Evolutionary conservation across 1,140 invertebrate species (phyloP), one percentile per base, ranked within the genome.

Genomic region (Homarus americanus): DNA sequence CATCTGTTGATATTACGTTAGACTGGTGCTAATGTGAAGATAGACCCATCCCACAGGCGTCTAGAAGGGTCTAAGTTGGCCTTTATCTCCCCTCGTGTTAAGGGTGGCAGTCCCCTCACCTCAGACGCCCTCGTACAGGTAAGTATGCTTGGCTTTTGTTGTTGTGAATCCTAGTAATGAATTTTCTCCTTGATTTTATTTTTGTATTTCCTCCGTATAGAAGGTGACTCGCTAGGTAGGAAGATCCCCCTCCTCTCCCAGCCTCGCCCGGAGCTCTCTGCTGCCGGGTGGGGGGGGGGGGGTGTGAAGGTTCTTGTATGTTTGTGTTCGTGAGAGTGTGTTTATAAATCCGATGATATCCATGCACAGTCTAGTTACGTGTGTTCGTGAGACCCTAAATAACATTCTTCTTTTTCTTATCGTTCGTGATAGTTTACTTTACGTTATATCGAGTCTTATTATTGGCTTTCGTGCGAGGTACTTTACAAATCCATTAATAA

Each of bases 171-270:
- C 89, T 85, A 91, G 89, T 91, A 91, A 91, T 91, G 89, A 91
- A 91, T 91, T 91, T 91, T 91, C 89, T 84, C 82, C 89, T 91
- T 91, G 89, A 91, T 91, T 91, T 91, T 91, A 91, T 91, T 91
- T 91, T 91, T 91, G 89, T 91, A 91, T 91, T 91, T 91, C 72
- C 89, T 32, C 89, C 82, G 82, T 91, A 91, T 85, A 85, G 53
- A 84, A 49, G 36, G 82, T 85, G 82, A 76, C 89, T 53, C 82
- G 89, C 89, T 17, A 75, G 80, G 82, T 32, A 75, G 89, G 85
- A 91, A 69, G 44, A 3, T 4, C 53, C 10, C 53, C 53, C 17
- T 20, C 28, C 24, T 38, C 82, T 24, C 36, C 1, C 24, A 63
- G 17, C 28, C 82, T 28, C 28, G 1, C 24, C 53, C 3, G n/a